Conservation (phyloP, 1,140 invertebrate species). For the Penaeus chinensis region DNA sequence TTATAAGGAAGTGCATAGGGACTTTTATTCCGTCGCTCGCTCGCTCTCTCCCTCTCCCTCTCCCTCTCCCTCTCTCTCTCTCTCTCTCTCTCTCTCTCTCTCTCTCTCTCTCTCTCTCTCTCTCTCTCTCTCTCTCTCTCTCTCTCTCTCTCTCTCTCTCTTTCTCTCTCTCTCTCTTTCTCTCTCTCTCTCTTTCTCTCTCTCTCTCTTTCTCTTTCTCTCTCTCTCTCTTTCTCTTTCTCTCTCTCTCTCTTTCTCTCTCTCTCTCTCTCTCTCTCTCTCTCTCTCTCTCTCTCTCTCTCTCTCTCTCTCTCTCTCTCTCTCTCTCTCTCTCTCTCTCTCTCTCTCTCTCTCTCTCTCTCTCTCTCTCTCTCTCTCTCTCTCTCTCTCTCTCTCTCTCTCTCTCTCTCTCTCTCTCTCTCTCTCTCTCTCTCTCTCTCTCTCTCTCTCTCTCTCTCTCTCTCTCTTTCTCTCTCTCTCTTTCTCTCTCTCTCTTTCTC, state of each 20-base stretch:
- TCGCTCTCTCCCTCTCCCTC: neutral
- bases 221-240: slow-evolving; percentile 15
- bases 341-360: neutral
- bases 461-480: neutral
- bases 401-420: neutral
- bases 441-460: neutral
- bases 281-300: neutral
- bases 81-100: neutral
- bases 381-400: neutral
- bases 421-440: neutral
- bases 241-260: neutral
- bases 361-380: neutral
- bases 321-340: neutral
- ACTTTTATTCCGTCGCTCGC: neutral
- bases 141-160: neutral
- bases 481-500: no score
- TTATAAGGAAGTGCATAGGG: no score
- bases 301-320: neutral
- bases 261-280: neutral
- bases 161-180: neutral
- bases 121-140: neutral
- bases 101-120: neutral
- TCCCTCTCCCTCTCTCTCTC: neutral
- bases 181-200: neutral
- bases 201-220: slow-evolving; percentile 11